Evolutionary conservation across 2,113 vertebrate genomes (phyloP).

Genomic region (Cyprinodon variegatus): DNA sequence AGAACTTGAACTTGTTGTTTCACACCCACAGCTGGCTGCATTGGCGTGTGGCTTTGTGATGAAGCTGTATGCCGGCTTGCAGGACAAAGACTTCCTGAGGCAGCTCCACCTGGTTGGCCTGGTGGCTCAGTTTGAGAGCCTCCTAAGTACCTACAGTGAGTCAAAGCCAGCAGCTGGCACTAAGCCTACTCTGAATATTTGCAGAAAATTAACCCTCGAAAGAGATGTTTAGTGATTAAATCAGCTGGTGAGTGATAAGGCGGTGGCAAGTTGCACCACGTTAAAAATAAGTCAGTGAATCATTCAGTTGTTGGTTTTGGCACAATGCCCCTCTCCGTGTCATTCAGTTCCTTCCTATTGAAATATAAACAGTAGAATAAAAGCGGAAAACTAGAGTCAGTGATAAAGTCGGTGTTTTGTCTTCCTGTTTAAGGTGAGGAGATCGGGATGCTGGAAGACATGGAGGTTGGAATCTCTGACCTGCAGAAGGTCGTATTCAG

Average conservation of each 20-base stretch:
- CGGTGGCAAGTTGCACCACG: constrained; percentile 3
- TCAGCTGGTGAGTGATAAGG: not conserved
- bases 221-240: not conserved
- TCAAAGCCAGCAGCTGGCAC: constrained; percentile 37
- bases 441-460: constrained; percentile 97
- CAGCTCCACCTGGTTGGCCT: constrained; percentile 93
- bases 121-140: constrained; percentile 93
- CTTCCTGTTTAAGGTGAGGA: constrained; percentile 86
- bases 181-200: not conserved
- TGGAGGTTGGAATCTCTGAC: constrained; percentile 95
- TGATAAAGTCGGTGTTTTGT: not conserved
- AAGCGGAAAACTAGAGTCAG: not conserved
- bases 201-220: not conserved
- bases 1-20: not conserved
- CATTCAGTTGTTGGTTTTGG: constrained; percentile 3
- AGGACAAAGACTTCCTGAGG: constrained; percentile 89
- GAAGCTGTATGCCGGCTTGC: constrained; percentile 88
- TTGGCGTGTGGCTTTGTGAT: constrained; percentile 95
- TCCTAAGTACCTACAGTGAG: constrained; percentile 98
- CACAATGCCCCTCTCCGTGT: not conserved
- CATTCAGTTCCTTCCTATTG: not conserved
- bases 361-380: not conserved
- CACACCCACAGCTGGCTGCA: constrained; percentile 84
- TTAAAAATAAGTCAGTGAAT: not conserved
- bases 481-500: constrained; percentile 91